A percentile compares a stretch with the other conserved stretches of the same genome.
Evolutionary conservation across 2,113 vertebrate genomes (phyloP).

Genomic region (Bos javanicus): DNA sequence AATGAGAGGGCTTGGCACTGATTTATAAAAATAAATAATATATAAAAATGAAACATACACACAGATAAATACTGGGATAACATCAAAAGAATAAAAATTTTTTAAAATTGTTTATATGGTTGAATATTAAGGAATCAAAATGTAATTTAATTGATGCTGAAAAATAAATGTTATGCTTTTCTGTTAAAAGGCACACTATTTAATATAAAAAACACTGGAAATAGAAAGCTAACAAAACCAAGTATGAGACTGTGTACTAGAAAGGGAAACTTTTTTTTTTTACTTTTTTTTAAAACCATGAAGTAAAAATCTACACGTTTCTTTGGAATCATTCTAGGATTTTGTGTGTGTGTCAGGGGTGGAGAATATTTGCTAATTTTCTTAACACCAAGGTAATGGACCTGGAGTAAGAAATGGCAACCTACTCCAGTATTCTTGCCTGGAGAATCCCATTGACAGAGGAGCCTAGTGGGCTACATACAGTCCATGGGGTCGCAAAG

Average conservation of each 20-base stretch:
- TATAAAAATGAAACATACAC: background rate
- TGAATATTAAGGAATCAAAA: background rate
- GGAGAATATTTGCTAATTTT: background rate
- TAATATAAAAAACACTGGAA: background rate
- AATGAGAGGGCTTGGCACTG: background rate
- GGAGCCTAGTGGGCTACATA: background rate
- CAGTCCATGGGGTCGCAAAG: fast-evolving
- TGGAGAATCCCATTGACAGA: background rate
- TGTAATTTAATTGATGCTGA: background rate
- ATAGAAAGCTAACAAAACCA: background rate
- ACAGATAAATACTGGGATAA: background rate
- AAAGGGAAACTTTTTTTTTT: background rate
- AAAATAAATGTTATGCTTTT: background rate
- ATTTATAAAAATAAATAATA: background rate
- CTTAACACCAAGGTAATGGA: background rate
- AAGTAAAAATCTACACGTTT: background rate
- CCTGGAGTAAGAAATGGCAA: background rate
- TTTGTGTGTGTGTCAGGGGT: background rate
- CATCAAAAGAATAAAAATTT: background rate
- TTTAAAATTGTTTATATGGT: background rate
- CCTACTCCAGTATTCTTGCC: background rate
- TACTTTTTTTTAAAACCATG: background rate
- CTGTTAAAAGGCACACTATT: background rate
- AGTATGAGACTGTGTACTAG: background rate
- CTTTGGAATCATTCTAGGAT: background rate